phyloP scores from a whole-genome alignment of 2,797 vertebrate genomes.

The Diplodus sargus region DNA sequence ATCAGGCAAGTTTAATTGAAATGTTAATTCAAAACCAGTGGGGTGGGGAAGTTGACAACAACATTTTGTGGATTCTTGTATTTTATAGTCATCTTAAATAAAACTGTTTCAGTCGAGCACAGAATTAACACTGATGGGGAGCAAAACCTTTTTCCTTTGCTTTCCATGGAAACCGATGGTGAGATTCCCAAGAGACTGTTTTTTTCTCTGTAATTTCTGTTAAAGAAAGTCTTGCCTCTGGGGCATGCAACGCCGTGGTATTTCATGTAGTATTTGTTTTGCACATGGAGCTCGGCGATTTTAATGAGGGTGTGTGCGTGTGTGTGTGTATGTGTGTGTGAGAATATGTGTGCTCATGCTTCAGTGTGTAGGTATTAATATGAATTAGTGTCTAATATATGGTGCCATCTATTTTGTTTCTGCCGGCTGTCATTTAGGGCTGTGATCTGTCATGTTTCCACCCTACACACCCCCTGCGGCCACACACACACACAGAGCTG shows the following conservation, averaged over 20 bases:
- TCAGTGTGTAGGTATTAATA: slow-evolving; percentile 59
- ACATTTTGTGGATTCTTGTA: slow-evolving; percentile 5
- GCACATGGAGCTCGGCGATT: slow-evolving; percentile 35
- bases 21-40: neutral
- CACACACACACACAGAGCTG: slow-evolving; percentile 47
- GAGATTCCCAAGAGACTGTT: neutral
- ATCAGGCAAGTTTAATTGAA: neutral
- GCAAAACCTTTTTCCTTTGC: slow-evolving; percentile 1
- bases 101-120: neutral
- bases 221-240: slow-evolving; percentile 34
- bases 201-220: slow-evolving; percentile 45
- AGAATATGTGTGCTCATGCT: slow-evolving; percentile 14
- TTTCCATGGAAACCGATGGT: slow-evolving; percentile 19
- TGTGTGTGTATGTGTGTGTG: slow-evolving; percentile 38
- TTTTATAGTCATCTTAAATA: neutral
- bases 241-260: slow-evolving; percentile 22
- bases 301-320: slow-evolving; percentile 42
- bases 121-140: slow-evolving; percentile 14
- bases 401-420: slow-evolving; percentile 68
- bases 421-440: slow-evolving; percentile 59
- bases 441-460: slow-evolving; percentile 75
- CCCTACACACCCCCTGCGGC: slow-evolving; percentile 42
- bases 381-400: slow-evolving; percentile 64
- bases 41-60: neutral
- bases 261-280: slow-evolving; percentile 62